Evolutionary conservation across 2,113 vertebrate genomes (phyloP).

Genomic region (Prunella himalayana): DNA sequence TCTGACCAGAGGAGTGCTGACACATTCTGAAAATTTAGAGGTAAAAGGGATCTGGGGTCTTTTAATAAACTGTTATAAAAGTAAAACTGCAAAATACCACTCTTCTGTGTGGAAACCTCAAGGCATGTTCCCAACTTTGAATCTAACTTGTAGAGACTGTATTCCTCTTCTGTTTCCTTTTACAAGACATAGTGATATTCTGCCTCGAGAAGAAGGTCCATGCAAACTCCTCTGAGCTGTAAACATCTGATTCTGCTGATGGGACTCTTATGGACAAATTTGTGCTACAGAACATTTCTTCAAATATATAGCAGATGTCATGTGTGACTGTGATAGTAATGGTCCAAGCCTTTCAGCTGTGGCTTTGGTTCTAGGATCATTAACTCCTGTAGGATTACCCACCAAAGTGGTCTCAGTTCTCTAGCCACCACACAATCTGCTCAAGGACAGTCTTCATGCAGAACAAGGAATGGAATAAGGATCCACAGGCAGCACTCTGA

Average conservation of each 20-base stretch:
- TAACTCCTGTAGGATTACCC: background rate
- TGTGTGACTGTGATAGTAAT: background rate
- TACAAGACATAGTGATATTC: background rate
- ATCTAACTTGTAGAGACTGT: background rate
- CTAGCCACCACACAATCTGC: background rate
- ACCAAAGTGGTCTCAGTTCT: background rate
- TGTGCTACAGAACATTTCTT: background rate
- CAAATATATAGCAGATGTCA: background rate
- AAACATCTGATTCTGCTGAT: background rate
- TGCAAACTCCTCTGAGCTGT: background rate
- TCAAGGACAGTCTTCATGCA: background rate
- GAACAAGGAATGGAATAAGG: background rate
- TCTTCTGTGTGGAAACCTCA: fast-evolving
- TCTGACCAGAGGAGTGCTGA: background rate
- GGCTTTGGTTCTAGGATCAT: background rate
- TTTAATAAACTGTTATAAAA: background rate
- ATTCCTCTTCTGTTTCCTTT: background rate
- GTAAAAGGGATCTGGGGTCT: background rate
- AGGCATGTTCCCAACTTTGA: background rate
- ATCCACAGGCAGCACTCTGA: background rate
- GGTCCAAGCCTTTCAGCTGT: background rate
- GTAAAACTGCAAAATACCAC: background rate
- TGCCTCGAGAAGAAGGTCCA: background rate
- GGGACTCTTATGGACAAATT: background rate
- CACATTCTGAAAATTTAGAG: background rate